A percentile compares a stretch with the other conserved stretches of the same genome.
Conservation (phyloP, 1,140 invertebrate species). For the Caerostris extrusa region DNA sequence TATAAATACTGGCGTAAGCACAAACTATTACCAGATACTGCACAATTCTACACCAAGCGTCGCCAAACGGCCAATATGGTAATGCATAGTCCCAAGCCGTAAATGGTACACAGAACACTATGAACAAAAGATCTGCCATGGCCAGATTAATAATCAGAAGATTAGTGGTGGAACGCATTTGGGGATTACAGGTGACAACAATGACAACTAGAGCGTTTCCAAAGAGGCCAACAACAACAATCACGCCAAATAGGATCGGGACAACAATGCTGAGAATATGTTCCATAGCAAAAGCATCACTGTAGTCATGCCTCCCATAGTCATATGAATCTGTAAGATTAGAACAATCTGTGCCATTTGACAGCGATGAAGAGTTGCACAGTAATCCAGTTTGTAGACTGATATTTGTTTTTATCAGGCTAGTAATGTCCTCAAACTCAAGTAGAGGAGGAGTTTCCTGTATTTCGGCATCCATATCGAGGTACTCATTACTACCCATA, state of each 20-base stretch:
- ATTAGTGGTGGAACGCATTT: constrained; percentile 96
- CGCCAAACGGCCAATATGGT: constrained; percentile 94
- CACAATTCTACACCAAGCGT: constrained; percentile 94
- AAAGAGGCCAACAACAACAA: constrained; percentile 92
- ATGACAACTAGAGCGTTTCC: constrained; percentile 92
- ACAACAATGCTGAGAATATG: constrained; percentile 83
- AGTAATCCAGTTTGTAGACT: constrained; percentile 87
- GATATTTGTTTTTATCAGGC: background rate
- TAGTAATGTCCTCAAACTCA: constrained; percentile 54
- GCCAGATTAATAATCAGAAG: constrained; percentile 94
- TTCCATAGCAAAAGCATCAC: constrained; percentile 82
- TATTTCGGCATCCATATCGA: constrained; percentile 61
- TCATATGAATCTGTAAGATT: constrained; percentile 40
- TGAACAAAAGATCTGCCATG: constrained; percentile 95
- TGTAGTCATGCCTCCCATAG: constrained; percentile 35
- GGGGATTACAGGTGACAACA: constrained; percentile 89
- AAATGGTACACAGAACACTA: constrained; percentile 97
- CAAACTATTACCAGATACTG: constrained; percentile 93
- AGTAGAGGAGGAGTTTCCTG: constrained; percentile 1
- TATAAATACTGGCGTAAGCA: constrained; percentile 96
- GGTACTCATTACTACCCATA: constrained; percentile 24
- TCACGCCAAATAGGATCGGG: constrained; percentile 92
- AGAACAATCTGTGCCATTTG: background rate
- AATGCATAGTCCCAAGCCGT: constrained; percentile 94
- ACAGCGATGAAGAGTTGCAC: constrained; percentile 78